Percentiles rank a stretch among this genome's conserved stretches.
Conservation (phyloP, 2,113 vertebrate genomes). For the Pelvicachromis taeniatus region DNA sequence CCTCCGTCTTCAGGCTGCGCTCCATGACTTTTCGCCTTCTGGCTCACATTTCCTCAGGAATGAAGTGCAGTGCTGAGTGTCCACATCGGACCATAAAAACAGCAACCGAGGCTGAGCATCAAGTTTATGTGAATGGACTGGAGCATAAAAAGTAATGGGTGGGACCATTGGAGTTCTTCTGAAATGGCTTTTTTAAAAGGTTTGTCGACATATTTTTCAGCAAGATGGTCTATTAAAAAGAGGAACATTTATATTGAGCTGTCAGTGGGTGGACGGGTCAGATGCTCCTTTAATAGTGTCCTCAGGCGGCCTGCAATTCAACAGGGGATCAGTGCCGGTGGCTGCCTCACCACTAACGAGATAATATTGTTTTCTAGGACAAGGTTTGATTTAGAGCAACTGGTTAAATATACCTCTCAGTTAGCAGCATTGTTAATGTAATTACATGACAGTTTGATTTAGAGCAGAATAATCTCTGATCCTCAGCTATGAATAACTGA, state of each 20-base stretch:
- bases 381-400: conserved; percentile 36
- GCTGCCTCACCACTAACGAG: conserved; percentile 32
- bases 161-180: conserved; percentile 55
- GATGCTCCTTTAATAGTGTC: conserved; percentile 57
- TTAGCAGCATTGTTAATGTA: conserved; percentile 44
- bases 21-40: conserved; percentile 56
- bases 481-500: conserved; percentile 15
- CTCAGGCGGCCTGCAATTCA: conserved; percentile 33
- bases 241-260: conserved; percentile 59
- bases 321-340: conserved; percentile 13
- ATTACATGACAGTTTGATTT: conserved; percentile 45
- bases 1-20: conserved; percentile 38
- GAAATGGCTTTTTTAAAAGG: conserved; percentile 64
- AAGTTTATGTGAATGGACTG: conserved; percentile 67
- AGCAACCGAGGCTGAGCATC: conserved; percentile 62
- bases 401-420: conserved; percentile 47
- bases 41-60: conserved; percentile 60
- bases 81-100: conserved; percentile 67
- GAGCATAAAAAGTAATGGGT: conserved; percentile 72
- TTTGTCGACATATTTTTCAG: conserved; percentile 64
- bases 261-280: conserved; percentile 57
- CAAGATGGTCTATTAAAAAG: conserved; percentile 61
- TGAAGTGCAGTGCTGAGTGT: conserved; percentile 54
- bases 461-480: conserved; percentile 16
- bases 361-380: conserved; percentile 50